These are phyloP conservation scores for Linurgus olivaceus DNA, from an alignment of 2,797 vertebrate genomes.

Conservation along the genomic window DNA sequence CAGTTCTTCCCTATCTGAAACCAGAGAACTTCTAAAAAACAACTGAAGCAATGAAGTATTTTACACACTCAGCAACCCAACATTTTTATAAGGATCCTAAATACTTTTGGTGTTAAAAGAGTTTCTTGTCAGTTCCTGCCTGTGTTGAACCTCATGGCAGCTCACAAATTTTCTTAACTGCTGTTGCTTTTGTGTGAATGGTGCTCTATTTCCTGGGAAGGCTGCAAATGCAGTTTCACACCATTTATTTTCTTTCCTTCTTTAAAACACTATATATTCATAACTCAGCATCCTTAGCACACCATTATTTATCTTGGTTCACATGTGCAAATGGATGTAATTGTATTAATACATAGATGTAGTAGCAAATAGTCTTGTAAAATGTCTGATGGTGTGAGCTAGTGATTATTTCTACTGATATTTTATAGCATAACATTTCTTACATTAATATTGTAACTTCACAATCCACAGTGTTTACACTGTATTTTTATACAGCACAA, in stretches of 20 bases:
- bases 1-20: background rate
- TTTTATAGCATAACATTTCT: background rate
- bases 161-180: constrained; percentile 33
- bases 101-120: background rate
- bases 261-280: background rate
- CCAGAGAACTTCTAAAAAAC: background rate
- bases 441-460: background rate
- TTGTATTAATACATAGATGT: background rate
- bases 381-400: background rate
- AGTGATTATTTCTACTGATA: background rate
- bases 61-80: background rate
- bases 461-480: background rate
- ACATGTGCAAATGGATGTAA: background rate
- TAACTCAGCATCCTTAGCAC: background rate
- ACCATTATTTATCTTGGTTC: background rate
- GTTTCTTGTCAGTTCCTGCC: constrained; percentile 3
- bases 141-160: background rate
- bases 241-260: constrained; percentile 9
- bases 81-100: constrained; percentile 3
- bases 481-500: background rate
- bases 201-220: constrained; percentile 20
- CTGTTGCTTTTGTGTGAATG: background rate
- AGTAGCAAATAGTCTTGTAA: background rate
- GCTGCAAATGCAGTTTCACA: background rate
- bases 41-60: background rate